These are phyloP conservation scores for Scrobipalpa costella DNA, from an alignment of 2,888 invertebrate species.

Conservation along the genomic window DNA sequence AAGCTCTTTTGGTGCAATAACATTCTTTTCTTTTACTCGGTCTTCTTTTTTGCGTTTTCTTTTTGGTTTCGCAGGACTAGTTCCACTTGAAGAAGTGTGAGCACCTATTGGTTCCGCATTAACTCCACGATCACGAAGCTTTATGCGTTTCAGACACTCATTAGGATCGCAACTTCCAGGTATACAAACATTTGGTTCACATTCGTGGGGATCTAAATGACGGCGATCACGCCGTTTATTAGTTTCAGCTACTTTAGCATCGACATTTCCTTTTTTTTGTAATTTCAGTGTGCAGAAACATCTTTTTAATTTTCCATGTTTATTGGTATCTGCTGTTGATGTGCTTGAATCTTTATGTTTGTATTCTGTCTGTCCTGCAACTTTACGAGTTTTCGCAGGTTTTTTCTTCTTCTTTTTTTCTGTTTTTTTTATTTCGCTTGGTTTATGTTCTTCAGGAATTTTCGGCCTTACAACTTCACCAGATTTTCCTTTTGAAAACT, in stretches of 20 bases:
- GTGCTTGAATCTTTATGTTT: conserved; percentile 2
- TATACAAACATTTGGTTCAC: conserved; percentile 45
- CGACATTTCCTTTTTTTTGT: conserved; percentile 6
- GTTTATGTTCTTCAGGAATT: background rate
- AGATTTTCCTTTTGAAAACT: conserved; percentile 40
- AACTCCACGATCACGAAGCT: conserved; percentile 5
- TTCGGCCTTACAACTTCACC: background rate
- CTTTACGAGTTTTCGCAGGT: background rate
- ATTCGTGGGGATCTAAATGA: conserved; percentile 38
- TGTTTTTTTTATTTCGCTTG: background rate
- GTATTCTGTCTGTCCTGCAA: background rate
- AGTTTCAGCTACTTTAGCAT: background rate
- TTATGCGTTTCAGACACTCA: conserved; percentile 37
- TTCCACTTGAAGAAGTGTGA: background rate
- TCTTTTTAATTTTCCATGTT: conserved; percentile 5
- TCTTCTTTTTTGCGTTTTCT: background rate
- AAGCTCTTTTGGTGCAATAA: background rate
- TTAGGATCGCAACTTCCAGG: conserved; percentile 45
- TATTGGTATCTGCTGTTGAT: background rate
- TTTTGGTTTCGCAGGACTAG: background rate
- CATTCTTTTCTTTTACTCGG: background rate
- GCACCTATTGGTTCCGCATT: background rate
- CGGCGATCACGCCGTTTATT: background rate
- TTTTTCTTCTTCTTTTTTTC: background rate
- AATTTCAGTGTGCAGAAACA: conserved; percentile 1